These are phyloP conservation scores for Cichlasoma orientale DNA, from an alignment of 2,797 vertebrate species.

Conservation along the genomic window DNA sequence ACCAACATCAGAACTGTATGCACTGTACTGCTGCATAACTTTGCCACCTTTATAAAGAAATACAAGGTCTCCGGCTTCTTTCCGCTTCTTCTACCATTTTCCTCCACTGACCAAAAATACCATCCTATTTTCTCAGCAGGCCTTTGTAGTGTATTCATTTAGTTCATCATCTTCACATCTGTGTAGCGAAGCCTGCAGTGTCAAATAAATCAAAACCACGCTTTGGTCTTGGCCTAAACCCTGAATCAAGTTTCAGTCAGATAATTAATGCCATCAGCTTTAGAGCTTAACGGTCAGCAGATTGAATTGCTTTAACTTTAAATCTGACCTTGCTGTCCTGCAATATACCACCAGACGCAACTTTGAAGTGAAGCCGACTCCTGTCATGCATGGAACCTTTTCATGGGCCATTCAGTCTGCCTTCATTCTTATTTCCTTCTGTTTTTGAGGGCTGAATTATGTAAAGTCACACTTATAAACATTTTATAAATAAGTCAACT, in stretches of 20 bases:
- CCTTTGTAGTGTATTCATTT: not conserved
- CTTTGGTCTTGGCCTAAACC: conserved; percentile 3
- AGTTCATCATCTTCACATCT: not conserved
- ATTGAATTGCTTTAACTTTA: not conserved
- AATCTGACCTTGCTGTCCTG: not conserved
- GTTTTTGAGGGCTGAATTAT: not conserved
- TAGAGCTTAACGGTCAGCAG: not conserved
- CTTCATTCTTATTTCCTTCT: not conserved
- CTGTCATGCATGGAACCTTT: not conserved
- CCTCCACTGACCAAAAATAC: not conserved
- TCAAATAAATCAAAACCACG: conserved; percentile 12
- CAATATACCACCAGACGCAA: not conserved
- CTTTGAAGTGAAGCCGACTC: not conserved
- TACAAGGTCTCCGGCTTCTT: not conserved
- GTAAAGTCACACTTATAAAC: not conserved
- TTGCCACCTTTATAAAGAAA: not conserved
- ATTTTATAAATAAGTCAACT: not conserved
- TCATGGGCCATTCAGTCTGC: not conserved
- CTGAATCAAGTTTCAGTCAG: not conserved
- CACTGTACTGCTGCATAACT: not conserved
- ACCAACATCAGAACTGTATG: not conserved
- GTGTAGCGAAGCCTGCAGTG: not conserved
- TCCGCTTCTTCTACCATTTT: not conserved
- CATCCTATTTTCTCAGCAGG: not conserved
- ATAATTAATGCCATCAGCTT: not conserved